phyloP scores from a whole-genome alignment of 2,797 vertebrate species.

The Periparus ater region DNA sequence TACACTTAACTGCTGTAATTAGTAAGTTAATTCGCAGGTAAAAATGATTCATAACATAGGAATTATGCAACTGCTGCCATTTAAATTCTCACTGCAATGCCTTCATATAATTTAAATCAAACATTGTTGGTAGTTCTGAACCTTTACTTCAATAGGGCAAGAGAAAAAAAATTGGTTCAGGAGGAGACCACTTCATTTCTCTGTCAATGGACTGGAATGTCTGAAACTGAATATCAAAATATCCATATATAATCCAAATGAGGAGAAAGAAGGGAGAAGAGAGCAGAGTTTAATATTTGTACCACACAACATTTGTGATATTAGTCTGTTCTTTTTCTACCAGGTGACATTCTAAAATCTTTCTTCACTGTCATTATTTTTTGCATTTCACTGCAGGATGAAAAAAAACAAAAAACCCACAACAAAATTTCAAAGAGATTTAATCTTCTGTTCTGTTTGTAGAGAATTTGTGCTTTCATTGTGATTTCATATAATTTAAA shows the following conservation, averaged over 20 bases:
- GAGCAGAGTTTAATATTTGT: not conserved
- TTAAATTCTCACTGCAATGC: slow-evolving; percentile 35
- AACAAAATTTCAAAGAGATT: not conserved
- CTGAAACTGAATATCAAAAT: not conserved
- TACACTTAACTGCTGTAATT: slow-evolving; percentile 76
- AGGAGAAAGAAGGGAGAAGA: not conserved
- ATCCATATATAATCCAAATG: not conserved
- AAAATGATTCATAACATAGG: slow-evolving; percentile 65
- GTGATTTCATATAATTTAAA: not conserved
- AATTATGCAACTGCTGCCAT: slow-evolving; percentile 63
- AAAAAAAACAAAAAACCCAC: not conserved
- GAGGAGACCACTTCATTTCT: not conserved
- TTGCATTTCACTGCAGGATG: not conserved
- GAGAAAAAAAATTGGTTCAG: not conserved
- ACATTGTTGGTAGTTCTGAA: slow-evolving; percentile 17
- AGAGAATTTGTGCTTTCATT: not conserved
- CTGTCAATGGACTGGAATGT: not conserved
- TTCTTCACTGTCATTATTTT: not conserved
- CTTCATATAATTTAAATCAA: slow-evolving; percentile 42
- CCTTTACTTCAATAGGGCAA: not conserved
- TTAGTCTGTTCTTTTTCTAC: not conserved
- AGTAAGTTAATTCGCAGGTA: slow-evolving; percentile 75
- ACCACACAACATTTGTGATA: not conserved
- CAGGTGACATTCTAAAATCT: not conserved
- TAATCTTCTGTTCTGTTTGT: not conserved